phyloP scores from a whole-genome alignment of 2,888 invertebrate species.

The Agrotis clavis region DNA sequence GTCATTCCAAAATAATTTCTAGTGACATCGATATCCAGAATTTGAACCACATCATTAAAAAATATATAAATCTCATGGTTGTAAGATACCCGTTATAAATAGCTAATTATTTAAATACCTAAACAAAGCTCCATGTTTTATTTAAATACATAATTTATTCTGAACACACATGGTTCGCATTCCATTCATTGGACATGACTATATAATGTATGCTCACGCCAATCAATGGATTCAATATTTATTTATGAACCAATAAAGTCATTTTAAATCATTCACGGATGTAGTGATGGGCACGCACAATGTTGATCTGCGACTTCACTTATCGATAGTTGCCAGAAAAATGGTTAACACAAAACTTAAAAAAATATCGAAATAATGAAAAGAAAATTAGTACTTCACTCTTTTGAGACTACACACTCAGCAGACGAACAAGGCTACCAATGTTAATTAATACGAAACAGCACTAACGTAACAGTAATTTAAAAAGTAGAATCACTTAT shows the following conservation, averaged over 20 bases:
- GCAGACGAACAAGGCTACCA: no score
- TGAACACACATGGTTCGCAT: slow-evolving; percentile 45
- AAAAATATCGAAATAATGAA: not conserved
- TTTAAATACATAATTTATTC: slow-evolving; percentile 36
- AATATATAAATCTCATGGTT: not conserved
- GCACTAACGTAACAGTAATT: not conserved
- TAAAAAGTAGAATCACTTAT: not conserved
- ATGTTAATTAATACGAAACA: not conserved
- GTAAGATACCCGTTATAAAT: slow-evolving; percentile 40
- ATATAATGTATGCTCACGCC: slow-evolving; percentile 37
- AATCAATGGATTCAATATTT: slow-evolving; percentile 59
- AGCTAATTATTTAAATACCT: slow-evolving; percentile 41
- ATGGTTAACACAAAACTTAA: not conserved
- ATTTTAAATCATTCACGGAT: slow-evolving; percentile 52
- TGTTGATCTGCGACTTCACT: not conserved
- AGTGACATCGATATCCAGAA: not conserved
- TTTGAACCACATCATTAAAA: not conserved
- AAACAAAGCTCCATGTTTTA: slow-evolving; percentile 25
- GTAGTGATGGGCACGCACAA: slow-evolving; percentile 27
- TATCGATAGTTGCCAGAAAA: slow-evolving; percentile 19
- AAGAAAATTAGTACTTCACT: not conserved
- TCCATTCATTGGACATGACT: slow-evolving; percentile 37
- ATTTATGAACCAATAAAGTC: slow-evolving; percentile 57
- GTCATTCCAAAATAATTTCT: not conserved
- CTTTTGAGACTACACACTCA: no score